Evolutionary conservation across 2,113 vertebrate species (phyloP).

Genomic region (Etheostoma spectabile): DNA sequence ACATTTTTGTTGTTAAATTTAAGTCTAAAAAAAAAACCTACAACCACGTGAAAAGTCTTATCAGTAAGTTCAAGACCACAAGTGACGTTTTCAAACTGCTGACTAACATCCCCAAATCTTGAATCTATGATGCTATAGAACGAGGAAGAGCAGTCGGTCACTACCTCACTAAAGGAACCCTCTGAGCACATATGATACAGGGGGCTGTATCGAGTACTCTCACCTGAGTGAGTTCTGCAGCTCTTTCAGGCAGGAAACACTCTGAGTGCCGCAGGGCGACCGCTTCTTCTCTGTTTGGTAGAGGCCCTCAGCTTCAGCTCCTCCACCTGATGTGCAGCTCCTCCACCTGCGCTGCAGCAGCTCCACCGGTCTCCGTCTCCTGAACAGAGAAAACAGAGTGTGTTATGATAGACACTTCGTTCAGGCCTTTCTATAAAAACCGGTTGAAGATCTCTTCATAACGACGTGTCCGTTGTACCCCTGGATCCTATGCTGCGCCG

Average conservation of each 20-base stretch:
- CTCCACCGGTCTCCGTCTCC: constrained; percentile 90
- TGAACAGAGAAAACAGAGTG: constrained; percentile 51
- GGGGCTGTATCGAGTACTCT: constrained; percentile 34
- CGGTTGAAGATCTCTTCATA: no score
- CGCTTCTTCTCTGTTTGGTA: constrained; percentile 72
- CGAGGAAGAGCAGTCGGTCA: background rate
- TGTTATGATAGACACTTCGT: no score
- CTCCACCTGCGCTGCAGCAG: constrained; percentile 92
- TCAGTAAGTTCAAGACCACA: background rate
- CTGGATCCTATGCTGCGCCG: constrained; percentile 90
- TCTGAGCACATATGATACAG: background rate
- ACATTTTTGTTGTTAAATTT: background rate
- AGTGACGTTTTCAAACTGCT: background rate
- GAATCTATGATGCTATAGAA: background rate
- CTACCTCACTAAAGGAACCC: background rate
- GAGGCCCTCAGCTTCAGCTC: constrained; percentile 84
- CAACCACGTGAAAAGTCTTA: background rate
- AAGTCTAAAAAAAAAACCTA: background rate
- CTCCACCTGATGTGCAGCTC: constrained; percentile 90
- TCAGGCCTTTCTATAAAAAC: no score
- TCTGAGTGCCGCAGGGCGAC: constrained; percentile 75
- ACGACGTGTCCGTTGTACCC: constrained; percentile 81
- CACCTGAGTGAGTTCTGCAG: constrained; percentile 90
- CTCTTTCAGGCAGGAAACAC: constrained; percentile 88
- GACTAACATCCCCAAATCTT: background rate